These are phyloP conservation scores for Phrynocephalus guinanensis DNA, from an alignment of 2,797 vertebrate genomes.

Conservation along the genomic window DNA sequence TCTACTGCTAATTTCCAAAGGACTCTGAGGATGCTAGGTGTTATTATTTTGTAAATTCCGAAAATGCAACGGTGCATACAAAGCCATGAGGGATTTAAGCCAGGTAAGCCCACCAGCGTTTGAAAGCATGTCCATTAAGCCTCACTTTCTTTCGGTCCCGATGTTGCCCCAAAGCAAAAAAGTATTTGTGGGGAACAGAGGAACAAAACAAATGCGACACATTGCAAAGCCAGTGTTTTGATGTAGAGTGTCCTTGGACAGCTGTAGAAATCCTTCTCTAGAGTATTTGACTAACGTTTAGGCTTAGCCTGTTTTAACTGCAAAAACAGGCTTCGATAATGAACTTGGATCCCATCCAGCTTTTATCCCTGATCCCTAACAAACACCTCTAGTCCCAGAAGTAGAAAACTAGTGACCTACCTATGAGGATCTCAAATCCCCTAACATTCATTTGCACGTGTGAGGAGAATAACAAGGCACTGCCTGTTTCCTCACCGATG, in stretches of 20 bases:
- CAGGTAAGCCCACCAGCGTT: conserved; percentile 73
- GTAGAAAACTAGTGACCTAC: conserved; percentile 61
- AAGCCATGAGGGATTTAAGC: conserved; percentile 74
- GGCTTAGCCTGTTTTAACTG: conserved; percentile 75
- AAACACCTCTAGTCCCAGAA: conserved; percentile 63
- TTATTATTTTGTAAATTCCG: conserved; percentile 62
- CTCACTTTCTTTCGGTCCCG: conserved; percentile 74
- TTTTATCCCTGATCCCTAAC: conserved; percentile 66
- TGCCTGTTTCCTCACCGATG: conserved; percentile 53
- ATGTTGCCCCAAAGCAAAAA: conserved; percentile 70
- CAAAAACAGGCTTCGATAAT: conserved; percentile 69
- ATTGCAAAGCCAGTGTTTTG: conserved; percentile 69
- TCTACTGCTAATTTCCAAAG: conserved; percentile 32
- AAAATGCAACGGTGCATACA: conserved; percentile 68
- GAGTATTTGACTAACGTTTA: conserved; percentile 76
- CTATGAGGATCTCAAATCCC: conserved; percentile 61
- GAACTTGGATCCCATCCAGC: conserved; percentile 65
- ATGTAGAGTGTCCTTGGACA: conserved; percentile 76
- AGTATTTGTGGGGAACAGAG: conserved; percentile 58
- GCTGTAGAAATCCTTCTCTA: conserved; percentile 70
- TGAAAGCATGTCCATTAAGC: conserved; percentile 73
- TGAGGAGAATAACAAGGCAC: conserved; percentile 51
- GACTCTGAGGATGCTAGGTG: conserved; percentile 16
- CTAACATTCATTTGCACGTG: conserved; percentile 52
- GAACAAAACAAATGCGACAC: conserved; percentile 67